These are phyloP conservation scores for Heliopora coerulea DNA, from an alignment of 92 coral and sea anemone species.

Conservation along the genomic window DNA sequence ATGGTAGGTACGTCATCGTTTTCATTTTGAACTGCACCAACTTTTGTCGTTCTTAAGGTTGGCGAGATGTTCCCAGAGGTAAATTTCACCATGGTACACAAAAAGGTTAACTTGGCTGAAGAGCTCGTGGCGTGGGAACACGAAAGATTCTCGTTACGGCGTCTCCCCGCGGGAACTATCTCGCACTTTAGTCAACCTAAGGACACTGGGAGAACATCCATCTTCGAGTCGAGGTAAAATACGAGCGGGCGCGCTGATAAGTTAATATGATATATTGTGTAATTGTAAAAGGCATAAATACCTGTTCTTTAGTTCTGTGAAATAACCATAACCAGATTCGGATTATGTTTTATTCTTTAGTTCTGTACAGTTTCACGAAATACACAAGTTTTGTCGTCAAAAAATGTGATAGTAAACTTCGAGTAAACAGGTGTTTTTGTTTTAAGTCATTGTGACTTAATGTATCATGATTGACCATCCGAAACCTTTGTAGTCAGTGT, in stretches of 20 bases:
- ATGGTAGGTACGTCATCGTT: too few species aligned
- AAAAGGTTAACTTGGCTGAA: conserved; percentile 89
- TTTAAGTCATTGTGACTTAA: too few species aligned
- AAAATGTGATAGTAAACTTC: too few species aligned
- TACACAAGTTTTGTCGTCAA: too few species aligned
- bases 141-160: conserved; percentile 88
- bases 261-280: background rate
- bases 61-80: conserved; percentile 74
- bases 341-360: too few species aligned
- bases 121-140: conserved; percentile 94
- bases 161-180: conserved; percentile 91
- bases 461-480: too few species aligned
- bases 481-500: too few species aligned
- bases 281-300: background rate
- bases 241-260: background rate
- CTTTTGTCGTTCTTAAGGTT: conserved; percentile 55
- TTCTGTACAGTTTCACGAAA: too few species aligned
- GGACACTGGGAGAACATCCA: conserved; percentile 75
- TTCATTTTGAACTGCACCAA: too few species aligned
- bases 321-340: too few species aligned
- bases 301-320: too few species aligned
- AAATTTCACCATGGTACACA: conserved; percentile 82
- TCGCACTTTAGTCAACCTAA: conserved; percentile 82
- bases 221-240: conserved; percentile 83
- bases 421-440: too few species aligned